Percentiles rank a stretch among this genome's conserved stretches.
Evolutionary conservation across 2,888 invertebrate genomes (phyloP).

Genomic region (Tineola bisselliella): DNA sequence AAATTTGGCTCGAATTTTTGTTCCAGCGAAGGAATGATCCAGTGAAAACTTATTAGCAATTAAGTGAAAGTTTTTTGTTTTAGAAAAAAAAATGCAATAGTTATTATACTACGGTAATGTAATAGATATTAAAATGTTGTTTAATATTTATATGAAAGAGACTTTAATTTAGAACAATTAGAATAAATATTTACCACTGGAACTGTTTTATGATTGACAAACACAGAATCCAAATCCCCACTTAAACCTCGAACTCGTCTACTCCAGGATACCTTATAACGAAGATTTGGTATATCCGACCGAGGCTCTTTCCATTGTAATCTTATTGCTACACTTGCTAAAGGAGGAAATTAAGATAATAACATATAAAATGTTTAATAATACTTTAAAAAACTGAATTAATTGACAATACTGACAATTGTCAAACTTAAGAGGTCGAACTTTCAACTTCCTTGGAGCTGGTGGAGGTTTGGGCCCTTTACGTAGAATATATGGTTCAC

Average conservation of each 20-base stretch:
- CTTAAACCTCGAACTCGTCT: conserved; percentile 70
- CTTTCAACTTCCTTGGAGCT: conserved; percentile 69
- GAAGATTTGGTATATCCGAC: conserved; percentile 75
- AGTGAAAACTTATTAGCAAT: too few species aligned
- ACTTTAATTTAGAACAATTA: background rate
- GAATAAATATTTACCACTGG: conserved; percentile 51
- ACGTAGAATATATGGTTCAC: conserved; percentile 67
- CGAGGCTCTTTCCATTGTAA: conserved; percentile 76
- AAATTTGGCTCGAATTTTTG: too few species aligned
- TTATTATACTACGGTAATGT: too few species aligned
- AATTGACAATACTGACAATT: conserved; percentile 35
- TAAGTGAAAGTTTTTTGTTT: too few species aligned
- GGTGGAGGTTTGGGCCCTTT: conserved; percentile 71
- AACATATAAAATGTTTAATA: conserved; percentile 20
- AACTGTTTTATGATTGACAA: conserved; percentile 71
- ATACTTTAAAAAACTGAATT: background rate
- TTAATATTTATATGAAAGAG: background rate
- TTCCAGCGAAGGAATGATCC: too few species aligned
- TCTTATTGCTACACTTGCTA: conserved; percentile 64
- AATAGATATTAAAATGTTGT: too few species aligned
- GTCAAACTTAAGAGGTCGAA: conserved; percentile 50
- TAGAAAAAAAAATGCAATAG: too few species aligned
- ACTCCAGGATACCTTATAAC: conserved; percentile 81
- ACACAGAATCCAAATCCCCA: conserved; percentile 69
- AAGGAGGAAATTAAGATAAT: conserved; percentile 7